Percentiles rank a stretch among this genome's conserved stretches.
Conservation (phyloP, 2,113 vertebrate genomes). For the Scolopax mira region DNA sequence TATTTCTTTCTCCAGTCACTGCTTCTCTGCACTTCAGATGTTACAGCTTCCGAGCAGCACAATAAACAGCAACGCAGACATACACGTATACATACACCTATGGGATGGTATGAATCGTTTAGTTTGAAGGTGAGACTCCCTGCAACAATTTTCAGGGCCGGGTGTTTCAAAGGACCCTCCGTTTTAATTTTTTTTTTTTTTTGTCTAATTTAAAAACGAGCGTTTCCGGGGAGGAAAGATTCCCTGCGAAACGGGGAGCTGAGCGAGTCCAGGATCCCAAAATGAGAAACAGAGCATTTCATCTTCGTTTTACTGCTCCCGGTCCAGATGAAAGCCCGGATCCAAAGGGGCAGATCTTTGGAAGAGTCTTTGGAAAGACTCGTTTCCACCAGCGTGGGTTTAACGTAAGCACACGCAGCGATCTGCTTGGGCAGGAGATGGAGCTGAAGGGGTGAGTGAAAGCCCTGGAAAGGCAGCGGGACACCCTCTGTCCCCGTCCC, state of each 20-base stretch:
- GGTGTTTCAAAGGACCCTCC: background rate
- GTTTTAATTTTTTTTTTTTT: background rate
- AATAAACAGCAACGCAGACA: background rate
- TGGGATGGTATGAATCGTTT: background rate
- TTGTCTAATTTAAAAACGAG: background rate
- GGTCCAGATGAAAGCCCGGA: slow-evolving; percentile 16
- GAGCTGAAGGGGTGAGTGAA: slow-evolving; percentile 24
- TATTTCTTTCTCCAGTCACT: background rate
- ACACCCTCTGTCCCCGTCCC: fast-evolving
- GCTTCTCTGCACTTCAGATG: background rate
- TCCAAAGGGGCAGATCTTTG: background rate
- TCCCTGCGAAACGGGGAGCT: background rate
- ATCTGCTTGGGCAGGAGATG: slow-evolving; percentile 11
- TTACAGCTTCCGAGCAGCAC: background rate
- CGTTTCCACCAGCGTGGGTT: background rate
- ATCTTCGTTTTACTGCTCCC: background rate
- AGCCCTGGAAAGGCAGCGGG: background rate
- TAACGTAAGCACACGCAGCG: background rate
- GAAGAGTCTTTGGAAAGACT: slow-evolving; percentile 16
- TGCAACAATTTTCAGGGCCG: background rate
- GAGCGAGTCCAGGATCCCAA: background rate
- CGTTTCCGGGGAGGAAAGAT: fast-evolving
- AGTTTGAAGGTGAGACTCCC: background rate
- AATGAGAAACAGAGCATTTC: slow-evolving; percentile 36
- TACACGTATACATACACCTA: background rate